A percentile compares a stretch with the other conserved stretches of the same genome.
phyloP scores from a whole-genome alignment of 1,140 invertebrate species.

The Drosophila persimilis region DNA sequence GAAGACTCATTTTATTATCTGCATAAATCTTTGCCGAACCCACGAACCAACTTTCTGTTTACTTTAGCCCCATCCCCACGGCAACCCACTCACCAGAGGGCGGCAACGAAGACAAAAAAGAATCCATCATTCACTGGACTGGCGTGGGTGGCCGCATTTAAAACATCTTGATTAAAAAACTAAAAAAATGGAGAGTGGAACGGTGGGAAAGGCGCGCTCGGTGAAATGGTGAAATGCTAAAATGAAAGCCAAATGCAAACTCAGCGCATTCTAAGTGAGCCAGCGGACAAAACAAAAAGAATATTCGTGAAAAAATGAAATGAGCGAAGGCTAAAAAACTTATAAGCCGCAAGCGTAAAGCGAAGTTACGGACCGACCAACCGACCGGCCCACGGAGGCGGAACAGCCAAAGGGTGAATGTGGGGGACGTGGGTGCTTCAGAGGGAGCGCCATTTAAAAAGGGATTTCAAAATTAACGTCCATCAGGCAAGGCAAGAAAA shows the following conservation, averaged over 20 bases:
- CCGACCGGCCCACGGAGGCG: background rate
- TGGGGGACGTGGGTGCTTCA: background rate
- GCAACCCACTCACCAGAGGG: no score
- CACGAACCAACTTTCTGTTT: slow-evolving; percentile 64
- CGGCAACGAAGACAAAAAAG: slow-evolving; percentile 23
- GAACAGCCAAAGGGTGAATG: slow-evolving; percentile 21
- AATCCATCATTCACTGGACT: slow-evolving; percentile 76
- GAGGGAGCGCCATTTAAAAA: slow-evolving; percentile 53
- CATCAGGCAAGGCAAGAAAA: slow-evolving; percentile 57
- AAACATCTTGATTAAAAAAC: slow-evolving; percentile 80
- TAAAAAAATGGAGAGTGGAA: slow-evolving; percentile 35
- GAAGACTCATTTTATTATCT: slow-evolving; percentile 80
- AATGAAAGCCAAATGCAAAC: slow-evolving; percentile 78
- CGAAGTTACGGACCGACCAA: slow-evolving; percentile 43
- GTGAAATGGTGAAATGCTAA: slow-evolving; percentile 45
- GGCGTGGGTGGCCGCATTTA: slow-evolving; percentile 65
- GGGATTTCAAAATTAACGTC: slow-evolving; percentile 76
- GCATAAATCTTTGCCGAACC: slow-evolving; percentile 73
- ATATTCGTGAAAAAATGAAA: slow-evolving; percentile 33
- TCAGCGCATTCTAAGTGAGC: slow-evolving; percentile 72
- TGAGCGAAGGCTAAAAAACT: slow-evolving; percentile 58
- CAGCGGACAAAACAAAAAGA: slow-evolving; percentile 48
- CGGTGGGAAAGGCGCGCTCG: slow-evolving; percentile 35
- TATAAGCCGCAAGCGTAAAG: slow-evolving; percentile 74
- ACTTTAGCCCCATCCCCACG: slow-evolving; percentile 29